Evolutionary conservation across 2,113 vertebrate species (phyloP), one percentile per base, ranked within the genome.

Genomic region (Sinocyclocheilus rhinocerous): DNA sequence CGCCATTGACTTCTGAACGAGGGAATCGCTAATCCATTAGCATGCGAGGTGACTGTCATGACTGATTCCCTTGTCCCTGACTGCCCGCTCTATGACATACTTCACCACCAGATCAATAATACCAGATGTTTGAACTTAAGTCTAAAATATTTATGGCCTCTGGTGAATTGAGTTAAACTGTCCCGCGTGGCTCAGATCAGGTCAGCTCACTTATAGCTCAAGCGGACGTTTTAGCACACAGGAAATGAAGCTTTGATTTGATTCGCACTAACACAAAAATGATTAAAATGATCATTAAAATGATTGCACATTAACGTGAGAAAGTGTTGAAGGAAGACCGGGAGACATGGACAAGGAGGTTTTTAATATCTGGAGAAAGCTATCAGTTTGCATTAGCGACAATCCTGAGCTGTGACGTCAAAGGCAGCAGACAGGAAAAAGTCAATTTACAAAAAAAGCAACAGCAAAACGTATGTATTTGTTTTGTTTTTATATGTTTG

Each of bases 21-120:
- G n/a, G 42, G 67, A 45, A 83, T 24, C 61, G 33, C 29, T 82
- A n/a, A 82, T 61, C 24, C 69, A 82, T 82, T 81, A 76, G 55
- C 57, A 76, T 82, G 67, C 57, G 36, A 81, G 77, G 77, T 86
- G 78, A 61, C 69, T 81, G 85, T 81, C 85, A 81, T 55, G 26
- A 61, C 20, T 24, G 59, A 45, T 52, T 82, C 57, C 70, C 57
- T 39, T 83, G 73, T 81, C 45, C 11, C 79, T 65, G 48, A 65
- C 67, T 73, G 45, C 42, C 12, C 5, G 50, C 77, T 61, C 67
- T 72, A 18, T 59, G 76, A 80, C 78, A 81, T 70, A 76, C 77
- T 75, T 82, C 24, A 69, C 26, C 70, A 76, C 26, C 33, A 63
- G 85, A 69, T 76, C 73, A 78, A 55, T 78, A 87, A 72, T 76